Evolutionary conservation across 2,113 vertebrate genomes (phyloP), one percentile per base, ranked within the genome.

Genomic region (Atlantisia rogersi): DNA sequence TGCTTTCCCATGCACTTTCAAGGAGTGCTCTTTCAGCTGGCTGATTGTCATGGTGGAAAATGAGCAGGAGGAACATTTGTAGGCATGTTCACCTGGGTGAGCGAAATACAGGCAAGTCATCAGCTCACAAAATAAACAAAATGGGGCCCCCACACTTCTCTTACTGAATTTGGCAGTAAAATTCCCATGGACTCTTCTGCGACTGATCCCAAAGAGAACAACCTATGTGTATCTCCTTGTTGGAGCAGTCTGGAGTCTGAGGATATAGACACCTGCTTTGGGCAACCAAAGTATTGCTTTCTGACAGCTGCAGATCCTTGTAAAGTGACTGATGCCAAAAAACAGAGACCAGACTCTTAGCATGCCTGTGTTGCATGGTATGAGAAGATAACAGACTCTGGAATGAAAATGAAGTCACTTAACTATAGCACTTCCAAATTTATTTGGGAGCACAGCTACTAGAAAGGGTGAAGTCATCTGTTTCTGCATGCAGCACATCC

Each of bases 31-130:
- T 98, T 99, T 99, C 98, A 99, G 98, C 97, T 99, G 99, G 97
- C 98, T 99, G 98, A 99, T 99, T 97, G 99, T 99, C 98, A 99
- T 98, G 73, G 99, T 99, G 97, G 99, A 99, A 98, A 99, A 99
- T 50, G 99, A 96, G 97, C 99, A 99, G 86, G 98, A 99, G 85
- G 99, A 98, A 98, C 99, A 99, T 98, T 99, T 99, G 98, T 99
- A 99, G 74, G 98, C 98, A 98, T 99, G 98, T 97, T 99, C 99
- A 98, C 99, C 99, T 99, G 96, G 94, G 95, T 97, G 85, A 94
- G 93, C 91, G 78, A 86, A 97, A 97, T 97, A 97, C 97, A 97
- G 97, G 97, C 97, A 97, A 96, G 96, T 97, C 96, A 97, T 97
- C 96, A 97, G 97, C 97, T 97, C 97, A 96, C 95, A 97, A 96